Conservation (phyloP, 1,140 invertebrate species). For the Solenopsis invicta region DNA sequence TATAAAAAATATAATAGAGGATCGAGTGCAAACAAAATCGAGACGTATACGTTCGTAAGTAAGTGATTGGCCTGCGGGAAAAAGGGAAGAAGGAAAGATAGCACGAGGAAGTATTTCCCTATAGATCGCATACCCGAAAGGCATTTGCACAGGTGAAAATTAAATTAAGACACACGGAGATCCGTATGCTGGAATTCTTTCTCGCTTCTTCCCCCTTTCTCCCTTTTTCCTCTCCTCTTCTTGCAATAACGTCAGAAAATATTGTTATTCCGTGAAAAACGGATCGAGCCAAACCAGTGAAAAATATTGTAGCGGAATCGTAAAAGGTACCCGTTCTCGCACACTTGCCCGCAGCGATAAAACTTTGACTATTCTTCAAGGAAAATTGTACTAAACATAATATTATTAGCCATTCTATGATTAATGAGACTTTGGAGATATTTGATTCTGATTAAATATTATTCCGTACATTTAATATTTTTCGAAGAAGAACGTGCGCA, state of each 20-base stretch:
- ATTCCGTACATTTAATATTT: neutral
- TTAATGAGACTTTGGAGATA: neutral
- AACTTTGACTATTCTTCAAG: slow-evolving; percentile 11
- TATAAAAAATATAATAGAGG: neutral
- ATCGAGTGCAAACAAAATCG: slow-evolving; percentile 1
- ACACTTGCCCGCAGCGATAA: neutral
- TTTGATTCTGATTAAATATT: neutral
- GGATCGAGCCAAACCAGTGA: slow-evolving; percentile 17
- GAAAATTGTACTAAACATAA: slow-evolving; percentile 13
- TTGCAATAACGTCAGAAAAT: slow-evolving; percentile 3
- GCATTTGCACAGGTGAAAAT: slow-evolving; percentile 62
- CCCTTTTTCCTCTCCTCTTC: neutral
- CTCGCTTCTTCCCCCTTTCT: neutral
- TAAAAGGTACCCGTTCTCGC: slow-evolving; percentile 13
- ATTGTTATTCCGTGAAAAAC: slow-evolving; percentile 2
- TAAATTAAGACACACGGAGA: slow-evolving; percentile 64
- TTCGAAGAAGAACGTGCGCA: neutral
- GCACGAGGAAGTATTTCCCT: slow-evolving; percentile 53
- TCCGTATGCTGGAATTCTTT: slow-evolving; percentile 23
- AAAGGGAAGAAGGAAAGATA: neutral
- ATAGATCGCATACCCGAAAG: slow-evolving; percentile 47
- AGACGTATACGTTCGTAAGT: neutral
- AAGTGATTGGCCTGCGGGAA: slow-evolving; percentile 2
- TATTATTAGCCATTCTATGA: neutral
- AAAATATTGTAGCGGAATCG: slow-evolving; percentile 11